Evolutionary conservation across 1,140 invertebrate species (phyloP).

Genomic region (Macrosteles quadrilineatus): DNA sequence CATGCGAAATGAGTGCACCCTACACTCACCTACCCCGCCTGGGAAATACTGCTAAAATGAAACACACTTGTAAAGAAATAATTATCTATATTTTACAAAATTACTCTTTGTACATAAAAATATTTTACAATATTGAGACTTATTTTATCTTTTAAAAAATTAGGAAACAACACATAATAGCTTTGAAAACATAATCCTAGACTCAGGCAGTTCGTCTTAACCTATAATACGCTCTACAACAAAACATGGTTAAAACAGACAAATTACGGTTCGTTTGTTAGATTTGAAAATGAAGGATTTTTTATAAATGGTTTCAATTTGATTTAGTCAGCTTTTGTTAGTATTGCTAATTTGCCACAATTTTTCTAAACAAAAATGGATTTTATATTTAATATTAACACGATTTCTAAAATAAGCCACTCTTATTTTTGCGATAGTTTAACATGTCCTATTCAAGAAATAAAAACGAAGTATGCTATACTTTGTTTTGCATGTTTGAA

Average conservation of each 20-base stretch:
- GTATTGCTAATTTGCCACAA: no score
- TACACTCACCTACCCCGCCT: background rate
- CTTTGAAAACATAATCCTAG: background rate
- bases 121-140: conserved; percentile 23
- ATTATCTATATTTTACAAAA: conserved; percentile 26
- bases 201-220: conserved; percentile 13
- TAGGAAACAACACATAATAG: conserved; percentile 26
- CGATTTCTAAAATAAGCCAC: no score
- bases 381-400: no score
- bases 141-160: conserved; percentile 20
- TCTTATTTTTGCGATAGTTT: no score
- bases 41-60: background rate
- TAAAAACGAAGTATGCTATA: no score
- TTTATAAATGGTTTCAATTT: no score
- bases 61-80: conserved; percentile 16
- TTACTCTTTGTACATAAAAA: conserved; percentile 23
- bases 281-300: no score
- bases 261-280: background rate
- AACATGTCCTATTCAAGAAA: no score
- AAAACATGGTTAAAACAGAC: conserved; percentile 2
- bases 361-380: no score
- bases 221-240: conserved; percentile 16
- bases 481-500: no score
- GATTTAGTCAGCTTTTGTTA: no score
- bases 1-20: conserved; percentile 7